Base-by-base conservation (phyloP, 2,797 vertebrate genomes). In the Crypturellus tataupa region DNA sequence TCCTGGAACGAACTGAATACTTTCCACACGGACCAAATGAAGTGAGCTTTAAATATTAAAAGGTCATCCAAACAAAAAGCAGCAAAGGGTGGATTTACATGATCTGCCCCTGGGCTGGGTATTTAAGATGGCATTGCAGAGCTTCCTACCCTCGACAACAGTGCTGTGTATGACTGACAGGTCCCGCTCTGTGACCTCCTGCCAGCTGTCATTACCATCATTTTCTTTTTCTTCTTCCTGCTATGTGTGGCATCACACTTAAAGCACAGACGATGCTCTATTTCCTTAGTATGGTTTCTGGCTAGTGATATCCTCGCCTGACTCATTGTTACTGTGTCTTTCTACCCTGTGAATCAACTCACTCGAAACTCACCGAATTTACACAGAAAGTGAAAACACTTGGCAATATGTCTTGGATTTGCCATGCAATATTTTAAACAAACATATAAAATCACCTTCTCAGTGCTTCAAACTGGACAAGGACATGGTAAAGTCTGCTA, bases 81-180 rank as follows among this genome's bases (percentile, higher is more conserved):
- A 81, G 9, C 25, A 71, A 42, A 23, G 89, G 23, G 16, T 37
- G n/a, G 10, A 47, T 85, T 80, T 83, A 9, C 24, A 21, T 9
- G 14, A 67, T 31, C 69, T 79, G n/a, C 35, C 39, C 49, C 70
- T 60, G 42, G 46, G 15, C 21, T 86, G 51, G 47, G 4, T 40
- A 46, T 47, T 64, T 72, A 65, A 11, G 3, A 18, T 7, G 39
- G 60, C 72, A n/a, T 56, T 51, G 35, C 21, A 90, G 49, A 76
- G 7, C 18, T 59, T 21, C 15, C 15, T 67, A 33, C 29, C 53
- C 71, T n/a, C 62, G 49, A 15, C 40, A 67, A 12, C 19, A 68
- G 3, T 0, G 3, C 9, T 33, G 9, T 19, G 24, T 21, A 3
- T 27, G 35, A 69, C 42, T 37, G 59, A 35, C 56, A n/a, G 17